Evolutionary conservation across 2,113 vertebrate genomes (phyloP).

Genomic region (Nymphicus hollandicus): DNA sequence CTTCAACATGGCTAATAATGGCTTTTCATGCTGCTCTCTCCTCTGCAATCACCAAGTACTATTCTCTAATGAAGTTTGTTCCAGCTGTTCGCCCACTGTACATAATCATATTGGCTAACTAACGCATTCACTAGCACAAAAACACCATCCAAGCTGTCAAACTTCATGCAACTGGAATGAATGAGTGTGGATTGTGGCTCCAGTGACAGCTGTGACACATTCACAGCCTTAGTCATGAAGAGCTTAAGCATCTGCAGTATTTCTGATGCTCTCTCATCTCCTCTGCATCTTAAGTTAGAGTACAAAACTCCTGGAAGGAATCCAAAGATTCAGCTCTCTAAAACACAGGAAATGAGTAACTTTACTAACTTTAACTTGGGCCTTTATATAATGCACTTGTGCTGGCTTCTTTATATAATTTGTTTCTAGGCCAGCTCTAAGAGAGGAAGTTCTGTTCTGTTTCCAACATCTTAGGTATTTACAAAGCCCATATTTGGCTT

Average conservation of each 20-base stretch:
- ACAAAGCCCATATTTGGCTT: not conserved
- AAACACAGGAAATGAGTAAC: constrained; percentile 69
- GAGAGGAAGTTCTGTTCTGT: not conserved
- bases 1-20: not conserved
- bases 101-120: not conserved
- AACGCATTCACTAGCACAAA: constrained; percentile 32
- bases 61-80: not conserved
- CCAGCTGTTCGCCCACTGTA: constrained; percentile 11
- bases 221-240: constrained; percentile 47
- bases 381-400: constrained; percentile 23
- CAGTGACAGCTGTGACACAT: constrained; percentile 55
- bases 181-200: constrained; percentile 1
- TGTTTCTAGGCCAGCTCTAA: not conserved
- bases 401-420: not conserved
- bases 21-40: not conserved
- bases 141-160: constrained; percentile 2
- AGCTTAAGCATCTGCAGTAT: constrained; percentile 30
- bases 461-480: not conserved
- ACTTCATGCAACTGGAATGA: not conserved
- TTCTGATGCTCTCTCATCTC: constrained; percentile 39
- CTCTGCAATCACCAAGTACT: not conserved
- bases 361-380: constrained; percentile 47
- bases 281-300: constrained; percentile 18
- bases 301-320: constrained; percentile 29
- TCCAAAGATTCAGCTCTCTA: constrained; percentile 30